Conservation (phyloP, 2,888 invertebrate species). For the Drosophila macrospina region DNA sequence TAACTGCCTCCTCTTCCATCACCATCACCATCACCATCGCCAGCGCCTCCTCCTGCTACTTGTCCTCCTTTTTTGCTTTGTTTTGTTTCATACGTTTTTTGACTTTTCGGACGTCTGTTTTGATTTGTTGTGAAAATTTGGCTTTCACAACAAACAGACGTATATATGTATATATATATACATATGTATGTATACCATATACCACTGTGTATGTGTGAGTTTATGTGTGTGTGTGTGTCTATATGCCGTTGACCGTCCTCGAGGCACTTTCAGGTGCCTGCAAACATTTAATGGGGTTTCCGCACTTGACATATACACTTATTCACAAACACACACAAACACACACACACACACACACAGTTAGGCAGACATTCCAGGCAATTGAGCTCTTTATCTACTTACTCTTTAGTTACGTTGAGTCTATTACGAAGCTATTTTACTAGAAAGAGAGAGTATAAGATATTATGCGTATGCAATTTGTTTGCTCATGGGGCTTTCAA, state of each 20-base stretch:
- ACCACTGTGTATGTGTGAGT: neutral
- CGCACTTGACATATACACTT: constrained; percentile 68
- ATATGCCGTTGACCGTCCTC: constrained; percentile 30
- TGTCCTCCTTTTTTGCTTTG: constrained; percentile 36
- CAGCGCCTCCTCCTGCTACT: neutral
- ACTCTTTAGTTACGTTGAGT: constrained; percentile 22
- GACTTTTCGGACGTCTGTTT: constrained; percentile 66
- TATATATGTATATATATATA: neutral
- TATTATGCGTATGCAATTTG: constrained; percentile 20
- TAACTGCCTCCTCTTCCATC: constrained; percentile 30
- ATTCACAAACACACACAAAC: constrained; percentile 32
- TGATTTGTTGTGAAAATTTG: constrained; percentile 79
- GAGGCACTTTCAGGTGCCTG: constrained; percentile 49
- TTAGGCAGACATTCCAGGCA: constrained; percentile 36
- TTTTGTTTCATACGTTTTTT: constrained; percentile 58
- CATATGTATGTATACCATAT: neutral
- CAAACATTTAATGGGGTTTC: constrained; percentile 75
- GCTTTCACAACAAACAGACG: constrained; percentile 68
- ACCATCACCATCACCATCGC: neutral
- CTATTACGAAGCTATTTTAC: constrained; percentile 44
- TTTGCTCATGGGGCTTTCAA: neutral
- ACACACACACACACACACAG: too few species aligned
- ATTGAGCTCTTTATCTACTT: constrained; percentile 48
- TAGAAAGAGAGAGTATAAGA: constrained; percentile 7
- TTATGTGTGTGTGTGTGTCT: constrained; percentile 10